Percentiles rank a stretch among this genome's conserved stretches.
Conservation (phyloP, 1,140 invertebrate genomes). For the Metopolophium dirhodum region DNA sequence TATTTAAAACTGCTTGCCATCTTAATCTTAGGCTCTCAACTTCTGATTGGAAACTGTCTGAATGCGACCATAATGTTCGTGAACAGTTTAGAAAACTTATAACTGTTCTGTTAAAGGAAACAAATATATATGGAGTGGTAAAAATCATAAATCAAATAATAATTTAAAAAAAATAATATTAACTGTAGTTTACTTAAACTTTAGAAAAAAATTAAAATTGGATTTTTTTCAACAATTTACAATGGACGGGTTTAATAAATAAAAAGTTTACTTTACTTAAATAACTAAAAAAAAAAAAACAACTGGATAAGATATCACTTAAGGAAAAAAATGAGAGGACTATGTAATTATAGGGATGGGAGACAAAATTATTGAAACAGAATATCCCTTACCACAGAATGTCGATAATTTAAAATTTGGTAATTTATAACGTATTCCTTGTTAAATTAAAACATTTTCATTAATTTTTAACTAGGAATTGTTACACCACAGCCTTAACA, state of each 20-base stretch:
- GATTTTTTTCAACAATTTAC: not conserved
- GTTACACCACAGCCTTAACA: not conserved
- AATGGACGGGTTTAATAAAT: not conserved
- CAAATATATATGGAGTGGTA: not conserved
- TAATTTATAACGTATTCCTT: too few relatives aligned
- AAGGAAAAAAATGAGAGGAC: not conserved
- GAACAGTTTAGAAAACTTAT: slow-evolving; percentile 54
- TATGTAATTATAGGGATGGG: not conserved
- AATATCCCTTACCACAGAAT: not conserved
- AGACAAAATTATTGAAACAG: not conserved
- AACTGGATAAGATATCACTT: not conserved
- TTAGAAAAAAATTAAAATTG: not conserved
- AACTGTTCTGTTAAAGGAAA: slow-evolving; percentile 38
- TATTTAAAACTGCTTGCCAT: slow-evolving; percentile 56
- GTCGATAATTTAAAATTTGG: too few relatives aligned
- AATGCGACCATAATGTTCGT: slow-evolving; percentile 51
- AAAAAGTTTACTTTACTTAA: not conserved
- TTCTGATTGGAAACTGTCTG: slow-evolving; percentile 53
- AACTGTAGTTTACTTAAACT: not conserved
- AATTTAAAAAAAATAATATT: not conserved
- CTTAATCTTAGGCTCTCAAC: slow-evolving; percentile 48
- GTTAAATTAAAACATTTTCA: too few relatives aligned
- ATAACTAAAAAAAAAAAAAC: not conserved
- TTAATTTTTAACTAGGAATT: too few relatives aligned
- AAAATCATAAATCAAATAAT: not conserved